phyloP scores from a whole-genome alignment of 2,113 vertebrate genomes.

The Trematomus loennbergii region DNA sequence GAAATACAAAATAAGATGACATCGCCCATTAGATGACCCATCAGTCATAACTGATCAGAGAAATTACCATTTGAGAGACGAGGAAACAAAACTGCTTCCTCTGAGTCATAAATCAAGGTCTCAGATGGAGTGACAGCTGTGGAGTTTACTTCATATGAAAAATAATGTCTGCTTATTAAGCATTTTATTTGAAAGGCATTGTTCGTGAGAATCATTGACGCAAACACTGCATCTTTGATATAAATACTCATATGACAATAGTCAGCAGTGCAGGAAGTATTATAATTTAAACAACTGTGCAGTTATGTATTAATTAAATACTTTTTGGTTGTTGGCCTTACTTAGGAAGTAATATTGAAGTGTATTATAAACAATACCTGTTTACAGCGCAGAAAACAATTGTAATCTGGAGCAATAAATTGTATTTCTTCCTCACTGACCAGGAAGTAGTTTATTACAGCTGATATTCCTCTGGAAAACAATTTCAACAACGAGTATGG shows the following conservation, averaged over 20 bases:
- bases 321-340: background rate
- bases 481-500: background rate
- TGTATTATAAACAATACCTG: too few species aligned
- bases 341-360: background rate
- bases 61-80: too few species aligned
- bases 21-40: too few species aligned
- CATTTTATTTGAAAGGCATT: background rate
- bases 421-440: background rate
- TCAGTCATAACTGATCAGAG: background rate
- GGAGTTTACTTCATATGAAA: background rate
- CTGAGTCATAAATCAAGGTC: too few species aligned
- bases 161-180: background rate
- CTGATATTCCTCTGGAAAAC: background rate
- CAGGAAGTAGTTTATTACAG: background rate
- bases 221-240: background rate
- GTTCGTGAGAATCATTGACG: background rate
- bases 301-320: background rate
- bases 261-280: background rate
- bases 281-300: background rate
- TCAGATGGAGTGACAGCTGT: constrained; percentile 6
- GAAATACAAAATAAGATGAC: too few species aligned
- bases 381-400: background rate
- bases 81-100: too few species aligned
- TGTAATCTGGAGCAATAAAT: background rate
- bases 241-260: background rate